These are phyloP conservation scores for Drepana arcuata DNA, from an alignment of 1,140 invertebrate genomes.

Conservation along the genomic window DNA sequence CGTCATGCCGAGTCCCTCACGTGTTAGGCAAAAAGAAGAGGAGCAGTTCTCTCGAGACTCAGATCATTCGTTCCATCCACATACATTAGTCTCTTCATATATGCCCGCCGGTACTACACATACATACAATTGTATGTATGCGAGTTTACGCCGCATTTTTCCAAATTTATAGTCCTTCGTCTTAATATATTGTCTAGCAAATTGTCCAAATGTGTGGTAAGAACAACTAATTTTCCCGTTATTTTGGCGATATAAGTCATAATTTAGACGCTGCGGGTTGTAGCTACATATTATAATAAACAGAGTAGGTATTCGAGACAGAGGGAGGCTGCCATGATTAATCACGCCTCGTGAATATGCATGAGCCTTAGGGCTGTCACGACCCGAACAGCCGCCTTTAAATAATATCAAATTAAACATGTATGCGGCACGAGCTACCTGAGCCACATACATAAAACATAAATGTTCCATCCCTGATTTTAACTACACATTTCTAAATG, in stretches of 20 bases:
- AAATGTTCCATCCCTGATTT: constrained; percentile 7
- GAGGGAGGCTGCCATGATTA: constrained; percentile 43
- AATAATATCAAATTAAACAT: constrained; percentile 64
- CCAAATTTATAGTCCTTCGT: no score
- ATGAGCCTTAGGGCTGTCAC: constrained; percentile 48
- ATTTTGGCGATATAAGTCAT: constrained; percentile 10
- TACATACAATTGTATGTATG: no score
- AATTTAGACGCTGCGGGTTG: constrained; percentile 14
- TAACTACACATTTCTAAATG: no score
- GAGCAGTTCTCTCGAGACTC: no score
- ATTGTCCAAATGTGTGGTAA: no score
- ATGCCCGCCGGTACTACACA: no score
- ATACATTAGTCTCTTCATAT: no score
- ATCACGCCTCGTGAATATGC: constrained; percentile 65
- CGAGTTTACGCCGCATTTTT: no score
- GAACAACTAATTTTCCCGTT: not conserved
- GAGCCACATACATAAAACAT: constrained; percentile 16
- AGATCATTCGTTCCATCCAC: no score
- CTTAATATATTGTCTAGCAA: no score
- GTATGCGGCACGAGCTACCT: constrained; percentile 24
- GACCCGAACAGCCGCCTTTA: constrained; percentile 34
- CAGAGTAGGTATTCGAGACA: constrained; percentile 21
- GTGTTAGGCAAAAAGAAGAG: no score
- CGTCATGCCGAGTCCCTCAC: no score
- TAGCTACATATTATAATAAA: constrained; percentile 4